Conservation (phyloP, 2,797 vertebrate genomes). For the Cyprinella venusta region DNA sequence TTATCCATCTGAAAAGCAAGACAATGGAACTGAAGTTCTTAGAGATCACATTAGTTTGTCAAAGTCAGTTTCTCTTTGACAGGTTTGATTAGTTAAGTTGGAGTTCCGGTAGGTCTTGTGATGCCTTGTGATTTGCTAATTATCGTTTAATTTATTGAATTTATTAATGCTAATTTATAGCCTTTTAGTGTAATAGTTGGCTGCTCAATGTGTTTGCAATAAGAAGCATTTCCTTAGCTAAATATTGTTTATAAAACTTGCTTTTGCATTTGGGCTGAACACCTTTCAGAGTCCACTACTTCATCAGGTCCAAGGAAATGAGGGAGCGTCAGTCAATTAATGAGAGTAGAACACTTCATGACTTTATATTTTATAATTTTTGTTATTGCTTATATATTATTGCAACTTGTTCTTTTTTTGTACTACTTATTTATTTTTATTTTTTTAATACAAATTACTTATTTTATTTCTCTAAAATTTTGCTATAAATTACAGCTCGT, state of each 20-base stretch:
- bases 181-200: conserved; percentile 9
- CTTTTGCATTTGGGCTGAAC: background rate
- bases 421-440: background rate
- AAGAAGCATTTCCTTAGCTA: background rate
- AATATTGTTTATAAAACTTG: background rate
- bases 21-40: background rate
- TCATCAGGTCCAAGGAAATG: background rate
- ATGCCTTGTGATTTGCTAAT: background rate
- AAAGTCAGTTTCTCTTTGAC: background rate
- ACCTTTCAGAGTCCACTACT: background rate
- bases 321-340: background rate
- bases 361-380: background rate
- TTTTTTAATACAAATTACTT: background rate
- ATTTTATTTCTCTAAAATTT: background rate
- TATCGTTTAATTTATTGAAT: background rate
- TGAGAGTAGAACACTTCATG: background rate
- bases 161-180: background rate
- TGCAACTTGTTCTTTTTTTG: background rate
- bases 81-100: background rate
- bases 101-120: background rate
- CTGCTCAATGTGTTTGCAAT: background rate
- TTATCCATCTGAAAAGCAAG: background rate
- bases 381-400: background rate
- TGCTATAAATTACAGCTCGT: background rate
- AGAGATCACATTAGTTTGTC: background rate